Base-by-base conservation (phyloP, 2,888 invertebrate genomes). In the Lordiphosa andalusiaca region DNA sequence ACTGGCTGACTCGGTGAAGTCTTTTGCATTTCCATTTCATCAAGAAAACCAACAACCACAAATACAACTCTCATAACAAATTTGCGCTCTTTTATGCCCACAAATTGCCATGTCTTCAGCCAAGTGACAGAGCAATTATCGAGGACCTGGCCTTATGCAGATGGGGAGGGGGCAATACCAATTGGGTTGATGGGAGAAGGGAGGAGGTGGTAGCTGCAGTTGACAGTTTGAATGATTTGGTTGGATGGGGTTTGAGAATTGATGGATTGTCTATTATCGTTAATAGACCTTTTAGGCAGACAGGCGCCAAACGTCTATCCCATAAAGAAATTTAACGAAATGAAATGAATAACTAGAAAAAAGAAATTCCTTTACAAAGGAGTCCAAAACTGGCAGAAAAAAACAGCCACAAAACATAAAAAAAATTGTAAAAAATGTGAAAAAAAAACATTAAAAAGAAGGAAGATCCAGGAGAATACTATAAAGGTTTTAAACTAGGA, bases 61-160 rank as follows among this genome's bases (percentile, higher is more conserved):
- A 25, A 25, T 25, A 25, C 64, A 44, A 44, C 44, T 44, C 75
- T 76, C 73, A 77, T 77, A 77, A 77, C 84, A 80, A 83, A 80
- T 77, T 77, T 83, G 77, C 73, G 83, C 83, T 83, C 84, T 82
- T 83, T 80, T 82, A 82, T 80, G 84, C 78, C 72, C 78, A 84
- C 78, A 80, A 80, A 80, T 80, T 80, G 82, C 80, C 80, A 84
- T 84, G 84, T 80, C 83, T 84, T 78, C 75, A 71, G 70, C 66
- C 75, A 80, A 80, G 84, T 80, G 80, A 80, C 80, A 84, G 80
- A 75, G 80, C 80, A 80, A 80, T 80, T 80, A 80, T 80, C 80
- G 85, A 75, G 64, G 67, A 60, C 76, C 74, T 47, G 53, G 50
- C 41, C 54, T 50, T 50, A 56, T 46, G 41, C 36, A 37, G 48